phyloP scores from a whole-genome alignment of 1,140 invertebrate species.

The Aphelenchoides besseyi region DNA sequence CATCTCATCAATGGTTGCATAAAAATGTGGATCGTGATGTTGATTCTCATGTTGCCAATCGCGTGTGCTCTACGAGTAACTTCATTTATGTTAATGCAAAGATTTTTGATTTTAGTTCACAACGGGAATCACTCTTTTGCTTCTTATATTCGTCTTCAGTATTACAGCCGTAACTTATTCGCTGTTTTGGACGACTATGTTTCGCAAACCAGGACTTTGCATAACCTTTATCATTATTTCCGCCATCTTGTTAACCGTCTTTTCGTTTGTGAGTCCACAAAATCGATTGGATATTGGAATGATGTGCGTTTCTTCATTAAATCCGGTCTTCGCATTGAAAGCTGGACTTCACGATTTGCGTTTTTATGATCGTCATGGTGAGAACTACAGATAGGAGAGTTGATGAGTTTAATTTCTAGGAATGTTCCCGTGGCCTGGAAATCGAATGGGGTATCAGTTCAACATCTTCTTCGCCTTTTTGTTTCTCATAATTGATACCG shows the following conservation, averaged over 20 bases:
- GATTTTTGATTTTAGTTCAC: conserved; percentile 27
- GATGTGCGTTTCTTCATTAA: conserved; percentile 1
- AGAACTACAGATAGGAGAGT: too few species aligned
- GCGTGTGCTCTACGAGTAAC: neutral
- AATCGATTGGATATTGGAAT: conserved; percentile 3
- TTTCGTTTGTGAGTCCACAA: neutral
- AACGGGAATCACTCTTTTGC: neutral
- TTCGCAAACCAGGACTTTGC: neutral
- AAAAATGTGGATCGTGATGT: conserved; percentile 22
- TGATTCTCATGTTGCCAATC: conserved; percentile 22
- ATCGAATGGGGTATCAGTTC: conserved; percentile 5
- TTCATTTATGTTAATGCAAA: neutral
- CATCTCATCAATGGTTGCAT: conserved; percentile 24
- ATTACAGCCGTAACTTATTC: conserved; percentile 1
- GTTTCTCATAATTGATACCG: neutral
- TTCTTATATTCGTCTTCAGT: conserved; percentile 18
- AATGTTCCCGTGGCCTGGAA: neutral
- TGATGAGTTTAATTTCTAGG: neutral
- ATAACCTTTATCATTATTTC: neutral
- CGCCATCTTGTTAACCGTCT: neutral
- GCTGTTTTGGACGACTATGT: conserved; percentile 1
- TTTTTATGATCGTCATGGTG: neutral
- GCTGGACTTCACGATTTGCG: conserved; percentile 2
- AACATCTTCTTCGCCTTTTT: neutral
- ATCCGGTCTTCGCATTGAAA: conserved; percentile 2